Conservation (phyloP, 2,113 vertebrate genomes). For the Mormyrus iriodes region DNA sequence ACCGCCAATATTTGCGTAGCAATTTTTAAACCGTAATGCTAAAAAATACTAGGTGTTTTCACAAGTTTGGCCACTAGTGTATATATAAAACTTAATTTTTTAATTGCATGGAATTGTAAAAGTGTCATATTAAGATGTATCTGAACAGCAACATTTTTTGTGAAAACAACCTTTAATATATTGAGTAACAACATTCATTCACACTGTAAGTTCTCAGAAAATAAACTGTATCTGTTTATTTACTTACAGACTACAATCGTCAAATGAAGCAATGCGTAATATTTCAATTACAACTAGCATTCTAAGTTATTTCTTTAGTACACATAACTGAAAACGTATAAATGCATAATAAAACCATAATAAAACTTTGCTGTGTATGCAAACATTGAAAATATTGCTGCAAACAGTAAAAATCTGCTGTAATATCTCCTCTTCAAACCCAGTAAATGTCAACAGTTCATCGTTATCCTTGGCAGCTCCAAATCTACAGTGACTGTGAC, state of each 20-base stretch:
- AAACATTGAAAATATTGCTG: neutral
- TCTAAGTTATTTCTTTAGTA: neutral
- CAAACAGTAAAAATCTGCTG: neutral
- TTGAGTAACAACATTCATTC: neutral
- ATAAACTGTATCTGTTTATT: neutral
- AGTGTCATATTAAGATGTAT: neutral
- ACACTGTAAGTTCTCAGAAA: neutral
- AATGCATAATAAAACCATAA: neutral
- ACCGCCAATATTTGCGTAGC: neutral
- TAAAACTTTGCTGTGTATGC: neutral
- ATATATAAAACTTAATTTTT: neutral
- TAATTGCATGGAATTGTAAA: neutral
- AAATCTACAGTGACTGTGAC: neutral
- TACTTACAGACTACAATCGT: neutral
- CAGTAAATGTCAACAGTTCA: neutral
- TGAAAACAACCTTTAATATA: neutral
- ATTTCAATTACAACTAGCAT: neutral
- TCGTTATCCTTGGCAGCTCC: neutral
- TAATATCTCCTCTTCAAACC: neutral
- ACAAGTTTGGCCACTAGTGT: neutral
- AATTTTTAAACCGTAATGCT: neutral
- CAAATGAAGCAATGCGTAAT: neutral
- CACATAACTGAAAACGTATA: neutral
- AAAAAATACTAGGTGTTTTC: neutral
- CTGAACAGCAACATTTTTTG: neutral